These are phyloP conservation scores for Chamaetylas fuelleborni DNA, from an alignment of 2,113 vertebrate species.

Conservation along the genomic window DNA sequence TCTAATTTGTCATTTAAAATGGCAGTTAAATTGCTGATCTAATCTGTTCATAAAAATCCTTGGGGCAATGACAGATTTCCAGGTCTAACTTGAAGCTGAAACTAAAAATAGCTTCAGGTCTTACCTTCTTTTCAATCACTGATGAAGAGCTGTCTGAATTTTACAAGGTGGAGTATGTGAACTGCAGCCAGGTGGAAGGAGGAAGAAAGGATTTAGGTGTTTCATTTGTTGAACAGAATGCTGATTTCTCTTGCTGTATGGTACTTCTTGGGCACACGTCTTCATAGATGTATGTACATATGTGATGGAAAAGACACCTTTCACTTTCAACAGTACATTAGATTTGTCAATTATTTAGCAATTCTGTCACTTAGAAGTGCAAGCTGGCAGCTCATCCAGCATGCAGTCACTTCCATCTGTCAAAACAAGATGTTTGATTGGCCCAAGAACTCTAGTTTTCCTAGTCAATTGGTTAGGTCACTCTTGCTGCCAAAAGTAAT, in stretches of 20 bases:
- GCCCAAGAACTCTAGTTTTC: background rate
- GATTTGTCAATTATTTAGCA: background rate
- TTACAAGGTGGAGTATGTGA: background rate
- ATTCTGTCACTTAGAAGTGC: background rate
- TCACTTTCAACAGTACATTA: background rate
- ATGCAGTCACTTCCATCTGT: background rate
- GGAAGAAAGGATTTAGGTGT: background rate
- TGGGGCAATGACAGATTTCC: conserved; percentile 12
- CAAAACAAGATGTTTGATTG: background rate
- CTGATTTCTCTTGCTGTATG: background rate
- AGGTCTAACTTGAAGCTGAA: conserved; percentile 9
- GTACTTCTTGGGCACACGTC: background rate
- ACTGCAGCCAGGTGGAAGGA: background rate
- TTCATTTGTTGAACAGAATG: background rate
- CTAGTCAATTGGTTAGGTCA: background rate
- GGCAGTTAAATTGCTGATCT: conserved; percentile 40
- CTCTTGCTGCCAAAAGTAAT: background rate
- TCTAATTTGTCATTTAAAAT: conserved; percentile 18
- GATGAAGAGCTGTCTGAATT: background rate
- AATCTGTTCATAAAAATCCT: conserved; percentile 6
- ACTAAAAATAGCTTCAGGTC: background rate
- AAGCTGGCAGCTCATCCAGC: background rate
- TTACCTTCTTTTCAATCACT: background rate
- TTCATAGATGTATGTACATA: background rate
- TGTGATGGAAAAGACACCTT: background rate